Percentiles rank a stretch among this genome's conserved stretches.
These are phyloP conservation scores for Bombylius major DNA, from an alignment of 2,888 invertebrate species.

Conservation along the genomic window DNA sequence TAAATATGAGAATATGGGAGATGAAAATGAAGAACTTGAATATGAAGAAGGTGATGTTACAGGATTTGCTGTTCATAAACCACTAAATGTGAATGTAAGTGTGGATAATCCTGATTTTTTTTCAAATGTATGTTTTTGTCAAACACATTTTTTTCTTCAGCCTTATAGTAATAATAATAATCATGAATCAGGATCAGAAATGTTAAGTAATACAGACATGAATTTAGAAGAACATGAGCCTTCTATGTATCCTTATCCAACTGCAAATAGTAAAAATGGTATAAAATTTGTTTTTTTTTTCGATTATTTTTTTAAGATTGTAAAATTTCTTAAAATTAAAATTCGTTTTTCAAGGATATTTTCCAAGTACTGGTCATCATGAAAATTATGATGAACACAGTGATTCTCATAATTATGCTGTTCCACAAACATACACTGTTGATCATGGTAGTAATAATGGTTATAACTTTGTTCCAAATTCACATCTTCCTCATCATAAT, in stretches of 20 bases:
- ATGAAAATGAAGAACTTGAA: slow-evolving; percentile 38
- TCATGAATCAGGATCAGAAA: no score
- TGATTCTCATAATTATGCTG: not conserved
- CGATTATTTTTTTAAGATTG: no score
- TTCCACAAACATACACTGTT: not conserved
- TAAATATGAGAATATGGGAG: slow-evolving; percentile 19
- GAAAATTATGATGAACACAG: slow-evolving; percentile 1
- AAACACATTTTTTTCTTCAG: not conserved
- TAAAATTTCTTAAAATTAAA: not conserved
- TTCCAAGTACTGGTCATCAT: slow-evolving; percentile 7
- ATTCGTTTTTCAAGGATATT: slow-evolving; percentile 4
- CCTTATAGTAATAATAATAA: not conserved
- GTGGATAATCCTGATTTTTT: not conserved
- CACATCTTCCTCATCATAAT: no score
- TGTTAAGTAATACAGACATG: not conserved
- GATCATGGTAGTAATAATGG: not conserved
- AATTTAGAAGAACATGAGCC: not conserved
- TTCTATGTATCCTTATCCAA: not conserved
- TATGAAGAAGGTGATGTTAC: slow-evolving; percentile 49
- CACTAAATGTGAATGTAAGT: slow-evolving; percentile 2
- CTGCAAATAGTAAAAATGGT: slow-evolving; percentile 10
- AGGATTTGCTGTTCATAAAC: slow-evolving; percentile 31
- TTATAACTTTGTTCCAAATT: no score
- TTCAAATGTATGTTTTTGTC: not conserved
- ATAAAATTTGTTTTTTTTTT: not conserved